phyloP scores from a whole-genome alignment of 2,797 vertebrate species.

The Scolopax bukidnonensis region DNA sequence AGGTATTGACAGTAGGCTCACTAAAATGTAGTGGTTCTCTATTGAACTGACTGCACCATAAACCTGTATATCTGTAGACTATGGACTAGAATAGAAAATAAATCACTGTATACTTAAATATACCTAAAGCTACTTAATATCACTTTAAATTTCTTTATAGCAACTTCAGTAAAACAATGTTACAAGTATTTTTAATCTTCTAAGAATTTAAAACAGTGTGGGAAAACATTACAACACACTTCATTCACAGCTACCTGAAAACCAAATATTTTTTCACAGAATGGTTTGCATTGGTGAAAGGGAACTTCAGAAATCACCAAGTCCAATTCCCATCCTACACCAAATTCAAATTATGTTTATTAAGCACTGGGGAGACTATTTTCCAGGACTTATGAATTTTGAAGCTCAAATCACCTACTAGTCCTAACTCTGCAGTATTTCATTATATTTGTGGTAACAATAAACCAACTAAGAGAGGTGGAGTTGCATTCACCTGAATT shows the following conservation, averaged over 20 bases:
- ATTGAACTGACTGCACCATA: neutral
- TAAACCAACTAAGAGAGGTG: neutral
- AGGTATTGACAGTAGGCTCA: neutral
- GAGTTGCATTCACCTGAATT: neutral
- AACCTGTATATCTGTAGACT: neutral
- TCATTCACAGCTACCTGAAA: neutral
- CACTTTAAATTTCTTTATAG: neutral
- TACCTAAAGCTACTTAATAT: neutral
- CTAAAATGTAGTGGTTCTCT: neutral
- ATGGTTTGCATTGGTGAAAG: neutral
- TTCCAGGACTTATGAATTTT: neutral
- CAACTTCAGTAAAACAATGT: neutral
- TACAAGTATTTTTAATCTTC: neutral
- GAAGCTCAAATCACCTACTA: neutral
- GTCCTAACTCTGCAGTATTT: neutral
- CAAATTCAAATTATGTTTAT: neutral
- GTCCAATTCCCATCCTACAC: neutral
- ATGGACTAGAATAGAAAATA: neutral
- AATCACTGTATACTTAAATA: neutral
- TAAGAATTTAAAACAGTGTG: neutral
- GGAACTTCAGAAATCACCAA: neutral
- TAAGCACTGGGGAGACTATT: neutral
- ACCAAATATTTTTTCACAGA: neutral
- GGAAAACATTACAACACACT: neutral
- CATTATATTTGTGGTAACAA: neutral